Percentiles rank a stretch among this genome's conserved stretches.
These are phyloP conservation scores for Ibycter americanus DNA, from an alignment of 2,797 vertebrate genomes.

Conservation along the genomic window DNA sequence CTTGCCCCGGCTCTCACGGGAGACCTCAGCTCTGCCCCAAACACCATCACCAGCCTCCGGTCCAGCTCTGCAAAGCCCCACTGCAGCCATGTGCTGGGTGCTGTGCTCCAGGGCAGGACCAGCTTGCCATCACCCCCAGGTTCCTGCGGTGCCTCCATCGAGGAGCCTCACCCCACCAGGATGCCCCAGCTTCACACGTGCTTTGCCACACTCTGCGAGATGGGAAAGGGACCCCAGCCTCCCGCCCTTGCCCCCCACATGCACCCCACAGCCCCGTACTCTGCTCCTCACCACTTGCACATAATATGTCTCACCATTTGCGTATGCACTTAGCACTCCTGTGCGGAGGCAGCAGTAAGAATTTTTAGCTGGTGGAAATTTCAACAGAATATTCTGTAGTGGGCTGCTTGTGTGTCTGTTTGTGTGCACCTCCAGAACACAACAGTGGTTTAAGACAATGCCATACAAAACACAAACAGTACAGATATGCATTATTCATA, in stretches of 20 bases:
- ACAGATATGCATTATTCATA: not conserved
- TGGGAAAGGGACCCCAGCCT: not conserved
- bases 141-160: rapidly evolving
- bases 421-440: not conserved
- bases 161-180: not conserved
- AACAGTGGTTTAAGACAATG: not conserved
- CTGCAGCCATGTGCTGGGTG: not conserved
- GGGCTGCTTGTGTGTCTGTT: not conserved
- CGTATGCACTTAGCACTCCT: not conserved
- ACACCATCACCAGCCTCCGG: rapidly evolving
- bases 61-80: not conserved
- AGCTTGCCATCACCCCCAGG: not conserved
- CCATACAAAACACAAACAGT: not conserved
- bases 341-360: not conserved
- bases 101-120: not conserved
- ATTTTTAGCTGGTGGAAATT: not conserved
- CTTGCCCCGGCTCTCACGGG: not conserved
- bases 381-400: not conserved
- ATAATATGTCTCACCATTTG: not conserved
- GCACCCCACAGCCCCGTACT: not conserved
- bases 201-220: rapidly evolving
- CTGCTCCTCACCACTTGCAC: not conserved
- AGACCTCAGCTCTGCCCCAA: not conserved
- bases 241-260: no score
- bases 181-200: rapidly evolving